phyloP scores from a whole-genome alignment of 2,888 invertebrate species.

The Brachynemurus nebulosus region DNA sequence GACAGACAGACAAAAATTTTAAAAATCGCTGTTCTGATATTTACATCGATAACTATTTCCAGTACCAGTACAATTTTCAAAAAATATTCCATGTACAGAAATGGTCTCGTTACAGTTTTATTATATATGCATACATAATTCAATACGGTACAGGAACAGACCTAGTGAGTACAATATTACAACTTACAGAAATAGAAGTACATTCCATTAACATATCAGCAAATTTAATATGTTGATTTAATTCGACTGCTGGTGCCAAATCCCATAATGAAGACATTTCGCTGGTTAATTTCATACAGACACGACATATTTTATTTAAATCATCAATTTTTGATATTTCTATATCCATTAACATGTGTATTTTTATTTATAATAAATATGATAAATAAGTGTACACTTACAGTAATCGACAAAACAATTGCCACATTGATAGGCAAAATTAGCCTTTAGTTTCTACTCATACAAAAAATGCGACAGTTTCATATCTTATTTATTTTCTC shows the following conservation, averaged over 20 bases:
- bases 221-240: constrained; percentile 2
- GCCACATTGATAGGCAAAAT: no score
- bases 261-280: constrained; percentile 11
- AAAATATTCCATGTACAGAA: no score
- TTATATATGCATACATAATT: no score
- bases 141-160: neutral
- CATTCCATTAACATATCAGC: constrained; percentile 14
- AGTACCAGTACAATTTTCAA: no score
- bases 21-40: no score
- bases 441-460: no score
- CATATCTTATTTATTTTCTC: no score
- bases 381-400: neutral
- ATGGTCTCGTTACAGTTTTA: no score
- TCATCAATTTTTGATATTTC: neutral
- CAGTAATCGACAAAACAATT: neutral
- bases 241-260: constrained; percentile 6
- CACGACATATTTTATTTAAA: constrained; percentile 12
- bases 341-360: constrained; percentile 2
- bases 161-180: neutral
- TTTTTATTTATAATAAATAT: no score
- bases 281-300: constrained; percentile 10
- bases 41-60: no score
- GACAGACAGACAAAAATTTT: no score
- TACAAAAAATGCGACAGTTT: no score
- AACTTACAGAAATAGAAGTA: constrained; percentile 12